A percentile compares a stretch with the other conserved stretches of the same genome.
These are phyloP conservation scores for Pseudococcus jackbeardsleyi DNA, from an alignment of 2,888 invertebrate species.

Conservation along the genomic window DNA sequence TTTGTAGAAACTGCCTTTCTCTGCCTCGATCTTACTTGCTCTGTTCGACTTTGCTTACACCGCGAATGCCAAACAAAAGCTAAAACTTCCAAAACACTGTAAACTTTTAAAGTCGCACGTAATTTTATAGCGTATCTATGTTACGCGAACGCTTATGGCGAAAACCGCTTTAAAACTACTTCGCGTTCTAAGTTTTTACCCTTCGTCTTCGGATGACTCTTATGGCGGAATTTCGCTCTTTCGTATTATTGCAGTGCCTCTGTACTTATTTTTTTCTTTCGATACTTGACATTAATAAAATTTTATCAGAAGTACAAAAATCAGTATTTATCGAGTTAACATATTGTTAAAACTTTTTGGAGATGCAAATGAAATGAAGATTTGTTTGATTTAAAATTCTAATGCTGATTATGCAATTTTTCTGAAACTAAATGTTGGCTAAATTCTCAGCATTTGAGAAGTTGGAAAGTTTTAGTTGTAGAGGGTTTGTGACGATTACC, in stretches of 20 bases:
- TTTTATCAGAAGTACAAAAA: neutral
- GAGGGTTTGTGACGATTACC: too few species aligned
- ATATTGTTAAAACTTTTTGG: too few species aligned
- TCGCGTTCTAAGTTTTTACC: neutral
- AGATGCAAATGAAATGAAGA: too few species aligned
- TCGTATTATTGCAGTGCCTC: neutral
- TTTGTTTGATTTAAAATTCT: too few species aligned
- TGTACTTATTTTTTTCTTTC: neutral
- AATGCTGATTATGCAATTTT: too few species aligned
- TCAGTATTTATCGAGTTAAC: too few species aligned
- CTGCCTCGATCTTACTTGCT: neutral
- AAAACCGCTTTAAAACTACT: constrained; percentile 55
- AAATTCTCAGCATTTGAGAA: too few species aligned
- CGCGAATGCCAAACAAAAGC: constrained; percentile 58
- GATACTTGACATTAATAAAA: neutral
- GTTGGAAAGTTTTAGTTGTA: too few species aligned
- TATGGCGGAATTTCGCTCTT: neutral
- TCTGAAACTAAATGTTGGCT: too few species aligned
- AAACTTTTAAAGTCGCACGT: constrained; percentile 58
- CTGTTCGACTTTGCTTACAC: neutral
- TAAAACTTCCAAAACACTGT: constrained; percentile 56
- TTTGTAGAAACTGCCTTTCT: neutral
- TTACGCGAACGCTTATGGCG: constrained; percentile 45
- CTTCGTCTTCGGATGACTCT: neutral
- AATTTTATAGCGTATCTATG: constrained; percentile 56